Evolutionary conservation across 2,888 invertebrate genomes (phyloP).

Genomic region (Petrolisthes cinctipes): DNA sequence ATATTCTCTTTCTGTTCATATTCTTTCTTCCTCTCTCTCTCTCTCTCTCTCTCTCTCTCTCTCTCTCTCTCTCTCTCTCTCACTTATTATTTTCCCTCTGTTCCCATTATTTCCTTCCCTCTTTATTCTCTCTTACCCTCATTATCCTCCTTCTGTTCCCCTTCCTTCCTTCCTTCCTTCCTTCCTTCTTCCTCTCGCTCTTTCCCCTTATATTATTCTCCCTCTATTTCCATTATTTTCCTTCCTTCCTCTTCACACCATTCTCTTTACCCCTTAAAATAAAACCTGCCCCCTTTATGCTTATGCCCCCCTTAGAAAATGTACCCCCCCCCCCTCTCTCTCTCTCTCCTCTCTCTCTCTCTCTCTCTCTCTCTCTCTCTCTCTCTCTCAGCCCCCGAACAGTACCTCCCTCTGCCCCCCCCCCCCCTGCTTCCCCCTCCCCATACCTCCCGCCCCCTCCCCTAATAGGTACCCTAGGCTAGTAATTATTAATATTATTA

Average conservation of each 20-base stretch:
- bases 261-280: neutral
- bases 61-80: neutral
- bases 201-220: neutral
- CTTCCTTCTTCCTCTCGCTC: neutral
- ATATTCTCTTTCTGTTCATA: too few species aligned
- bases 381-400: neutral
- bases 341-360: conserved; percentile 4
- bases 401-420: neutral
- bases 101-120: neutral
- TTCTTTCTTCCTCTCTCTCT: neutral
- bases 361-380: neutral
- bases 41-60: neutral
- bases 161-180: neutral
- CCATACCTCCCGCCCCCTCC: neutral
- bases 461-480: neutral
- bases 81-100: too few species aligned
- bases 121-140: neutral
- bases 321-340: neutral
- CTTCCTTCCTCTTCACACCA: neutral
- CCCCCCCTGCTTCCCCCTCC: neutral
- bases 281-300: neutral
- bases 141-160: neutral
- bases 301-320: neutral
- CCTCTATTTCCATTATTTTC: neutral
- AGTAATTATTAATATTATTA: too few species aligned